Evolutionary conservation across 2,888 invertebrate genomes (phyloP).

Genomic region (Nymphalis polychloros): DNA sequence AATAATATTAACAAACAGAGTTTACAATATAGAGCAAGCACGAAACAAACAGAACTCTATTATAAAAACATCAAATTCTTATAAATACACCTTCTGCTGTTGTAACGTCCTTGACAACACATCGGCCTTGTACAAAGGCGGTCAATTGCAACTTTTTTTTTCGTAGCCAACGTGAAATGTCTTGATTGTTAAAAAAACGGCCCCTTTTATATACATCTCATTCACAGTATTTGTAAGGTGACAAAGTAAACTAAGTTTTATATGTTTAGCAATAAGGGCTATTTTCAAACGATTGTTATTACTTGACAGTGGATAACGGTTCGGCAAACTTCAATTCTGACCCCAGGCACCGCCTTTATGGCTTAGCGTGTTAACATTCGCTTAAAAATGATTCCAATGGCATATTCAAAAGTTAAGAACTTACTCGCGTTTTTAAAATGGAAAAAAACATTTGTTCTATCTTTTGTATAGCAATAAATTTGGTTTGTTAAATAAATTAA

Average conservation of each 20-base stretch:
- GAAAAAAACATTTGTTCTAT: too few species aligned
- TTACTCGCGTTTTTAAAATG: too few species aligned
- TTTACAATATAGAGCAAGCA: background rate
- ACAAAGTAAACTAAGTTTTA: background rate
- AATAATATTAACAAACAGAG: too few species aligned
- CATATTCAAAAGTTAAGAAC: too few species aligned
- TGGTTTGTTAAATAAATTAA: too few species aligned
- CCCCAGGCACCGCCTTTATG: constrained; percentile 6
- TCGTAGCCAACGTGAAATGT: constrained; percentile 14
- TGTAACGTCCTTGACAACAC: constrained; percentile 9
- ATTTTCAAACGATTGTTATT: background rate
- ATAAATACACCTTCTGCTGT: constrained; percentile 7
- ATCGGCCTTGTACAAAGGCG: constrained; percentile 20
- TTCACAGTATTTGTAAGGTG: background rate
- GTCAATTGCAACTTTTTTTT: constrained; percentile 24
- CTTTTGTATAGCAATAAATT: too few species aligned
- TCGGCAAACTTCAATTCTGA: background rate
- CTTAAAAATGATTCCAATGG: background rate
- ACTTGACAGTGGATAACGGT: background rate
- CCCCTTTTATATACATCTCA: constrained; percentile 1
- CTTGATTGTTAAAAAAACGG: constrained; percentile 17
- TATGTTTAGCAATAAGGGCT: background rate
- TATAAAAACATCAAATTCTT: background rate
- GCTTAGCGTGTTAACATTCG: constrained; percentile 5
- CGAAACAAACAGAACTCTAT: background rate